phyloP scores from a whole-genome alignment of 2,888 invertebrate genomes.

The Heterodera filipjevi region DNA sequence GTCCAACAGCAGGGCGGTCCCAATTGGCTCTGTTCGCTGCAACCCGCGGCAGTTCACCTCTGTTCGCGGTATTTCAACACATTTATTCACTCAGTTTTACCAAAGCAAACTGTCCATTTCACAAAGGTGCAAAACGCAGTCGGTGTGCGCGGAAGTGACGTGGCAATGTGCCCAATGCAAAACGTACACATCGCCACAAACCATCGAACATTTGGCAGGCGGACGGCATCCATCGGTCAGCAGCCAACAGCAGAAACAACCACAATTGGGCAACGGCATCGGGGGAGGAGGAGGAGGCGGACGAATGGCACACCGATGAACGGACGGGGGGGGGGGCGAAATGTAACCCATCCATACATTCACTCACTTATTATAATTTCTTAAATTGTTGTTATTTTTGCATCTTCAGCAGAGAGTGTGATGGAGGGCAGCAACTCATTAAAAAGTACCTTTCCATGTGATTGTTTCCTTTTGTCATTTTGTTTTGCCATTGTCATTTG shows the following conservation, averaged over 20 bases:
- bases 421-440: no score
- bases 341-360: not conserved
- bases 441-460: not conserved
- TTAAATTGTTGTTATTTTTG: no score
- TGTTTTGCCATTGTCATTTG: conserved; percentile 84
- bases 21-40: conserved; percentile 6
- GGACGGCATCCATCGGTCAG: conserved; percentile 2
- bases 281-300: not conserved
- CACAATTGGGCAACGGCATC: conserved; percentile 9
- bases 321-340: conserved; percentile 5
- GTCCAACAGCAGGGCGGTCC: conserved; percentile 53
- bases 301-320: not conserved
- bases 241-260: conserved; percentile 28
- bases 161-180: conserved; percentile 64
- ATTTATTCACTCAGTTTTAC: not conserved
- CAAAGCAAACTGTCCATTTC: not conserved
- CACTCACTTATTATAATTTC: not conserved
- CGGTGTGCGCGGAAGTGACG: conserved; percentile 52
- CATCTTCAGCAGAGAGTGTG: no score
- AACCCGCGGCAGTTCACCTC: conserved; percentile 41
- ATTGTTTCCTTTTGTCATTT: not conserved
- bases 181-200: conserved; percentile 33
- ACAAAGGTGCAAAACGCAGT: conserved; percentile 57
- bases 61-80: conserved; percentile 48
- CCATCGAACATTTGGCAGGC: conserved; percentile 30